Base-by-base conservation (phyloP, 2,113 vertebrate genomes). In the Lathamus discolor region DNA sequence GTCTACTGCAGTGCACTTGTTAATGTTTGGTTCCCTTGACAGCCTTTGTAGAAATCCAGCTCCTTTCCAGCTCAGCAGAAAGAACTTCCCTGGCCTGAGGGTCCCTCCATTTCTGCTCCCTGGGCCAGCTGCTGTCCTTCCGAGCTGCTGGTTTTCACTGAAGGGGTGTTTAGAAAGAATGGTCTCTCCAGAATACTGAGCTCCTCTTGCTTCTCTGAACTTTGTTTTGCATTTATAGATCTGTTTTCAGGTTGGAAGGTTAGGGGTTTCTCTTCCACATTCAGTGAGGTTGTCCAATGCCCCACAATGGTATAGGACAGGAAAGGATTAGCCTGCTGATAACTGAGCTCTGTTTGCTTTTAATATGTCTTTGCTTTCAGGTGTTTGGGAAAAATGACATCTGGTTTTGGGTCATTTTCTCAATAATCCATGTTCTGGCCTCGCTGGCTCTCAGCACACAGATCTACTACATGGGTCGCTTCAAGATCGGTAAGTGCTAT, bases 381-480 rank as follows among this genome's bases (percentile, higher is more conserved):
- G 97, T 98, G 23, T 98, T 98, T 87, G 98, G 98, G 3, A 98
- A 98, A 93, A 98, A 98, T 23, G 95, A 97, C 4, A 2, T 98
- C 80, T 98, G 98, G 98, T 98, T 98, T 95, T 98, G 98, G 98
- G 43, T 98, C 54, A 48, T 98, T 90, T 98, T 98, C 97, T 98
- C 98, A 28, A 37, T 94, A 31, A 97, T 98, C 91, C 98, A 98
- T 7, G 73, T 98, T 70, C 82, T 98, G 68, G 98, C 96, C 9
- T 98, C 98, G 0, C 97, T 98, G 91, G 98, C 98, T 73, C 98
- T 98, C 92, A 98, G 98, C 96, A 98, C 98, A 17, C 98, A 98
- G 93, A 98, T 98, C 89, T 98, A 98, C 95, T 98, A 98, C 95
- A 98, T 98, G 98, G 98, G 98, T 16, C 98, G 98, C 74, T 98